These are phyloP conservation scores for Aerospiza tachiro DNA, from an alignment of 2,797 vertebrate genomes.

Conservation along the genomic window DNA sequence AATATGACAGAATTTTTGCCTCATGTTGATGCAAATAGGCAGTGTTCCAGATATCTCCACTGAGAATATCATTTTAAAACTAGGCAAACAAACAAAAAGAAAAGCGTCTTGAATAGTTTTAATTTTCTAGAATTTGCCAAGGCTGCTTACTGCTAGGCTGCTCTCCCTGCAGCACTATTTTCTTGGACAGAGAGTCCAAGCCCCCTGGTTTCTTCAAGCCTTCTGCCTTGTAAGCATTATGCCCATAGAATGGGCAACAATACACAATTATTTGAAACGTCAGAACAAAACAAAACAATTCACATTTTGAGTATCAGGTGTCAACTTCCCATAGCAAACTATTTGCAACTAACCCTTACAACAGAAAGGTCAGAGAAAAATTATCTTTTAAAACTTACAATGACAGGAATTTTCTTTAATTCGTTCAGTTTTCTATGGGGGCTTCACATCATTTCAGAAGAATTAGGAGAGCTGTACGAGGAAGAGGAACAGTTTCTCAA, in stretches of 20 bases:
- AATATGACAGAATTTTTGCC: slow-evolving; percentile 4
- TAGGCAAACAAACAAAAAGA: slow-evolving; percentile 17
- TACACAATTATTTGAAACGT: slow-evolving; percentile 1
- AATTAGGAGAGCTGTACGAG: neutral
- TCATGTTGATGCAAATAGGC: slow-evolving; percentile 31
- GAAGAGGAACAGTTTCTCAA: neutral
- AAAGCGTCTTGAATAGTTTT: slow-evolving; percentile 39
- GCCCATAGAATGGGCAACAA: neutral
- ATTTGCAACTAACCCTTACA: neutral
- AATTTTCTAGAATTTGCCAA: slow-evolving; percentile 30
- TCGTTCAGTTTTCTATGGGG: neutral
- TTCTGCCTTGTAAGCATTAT: neutral
- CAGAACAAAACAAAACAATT: neutral
- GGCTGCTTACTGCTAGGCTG: slow-evolving; percentile 19
- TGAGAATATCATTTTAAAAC: slow-evolving; percentile 13
- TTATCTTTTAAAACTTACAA: neutral
- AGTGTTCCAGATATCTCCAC: slow-evolving; percentile 19
- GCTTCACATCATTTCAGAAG: neutral
- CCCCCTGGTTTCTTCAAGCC: neutral
- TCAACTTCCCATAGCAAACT: neutral
- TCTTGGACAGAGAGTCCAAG: slow-evolving; percentile 2
- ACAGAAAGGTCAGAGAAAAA: neutral
- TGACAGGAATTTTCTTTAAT: neutral
- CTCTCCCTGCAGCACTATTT: slow-evolving; percentile 17
- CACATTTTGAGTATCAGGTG: slow-evolving; percentile 31